Evolutionary conservation across 2,113 vertebrate species (phyloP), one percentile per base, ranked within the genome.

Genomic region (Dendropsophus ebraccatus): DNA sequence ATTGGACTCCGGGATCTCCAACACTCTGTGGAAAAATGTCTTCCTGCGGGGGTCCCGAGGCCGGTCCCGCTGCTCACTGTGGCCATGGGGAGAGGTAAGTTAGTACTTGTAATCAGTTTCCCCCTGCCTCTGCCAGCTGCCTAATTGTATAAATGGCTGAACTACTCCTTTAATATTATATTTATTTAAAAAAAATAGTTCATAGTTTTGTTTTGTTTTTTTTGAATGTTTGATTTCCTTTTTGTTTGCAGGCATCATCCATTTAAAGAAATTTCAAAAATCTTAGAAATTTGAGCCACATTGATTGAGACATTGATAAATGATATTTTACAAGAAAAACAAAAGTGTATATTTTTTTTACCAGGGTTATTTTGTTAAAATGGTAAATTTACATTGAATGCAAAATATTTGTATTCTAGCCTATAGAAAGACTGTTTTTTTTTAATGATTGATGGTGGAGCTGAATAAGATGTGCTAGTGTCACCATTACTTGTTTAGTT

Each of bases 381-480:
- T 45, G 0, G 9, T 74, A 25, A 5, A 1, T 47, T 25, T 11
- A n/a, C n/a, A n/a, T n/a, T n/a, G n/a, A 41, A 45, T 14, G 5
- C 19, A 72, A 45, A 72, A 21, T 35, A 70, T 35, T 77, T 47
- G 4, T 13, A 49, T 50, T 50, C n/a, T 76, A 50, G 25, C 14
- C 5, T 47, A 1, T 4, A 28, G n/a, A 49, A 49, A 25, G 72
- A 23, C 19, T 45, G 5, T n/a, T 74, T 37, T 17, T 47, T 49
- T 28, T n/a, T 17, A 50, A 76, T 76, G 73, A 50, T 30, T 76
- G 73, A 50, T 50, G 73, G 25, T 21, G 12, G 25, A 14, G 7
- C 25, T 52, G 25, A 49, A 54, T 77, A 30, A 21, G 47, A 77
- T 77, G 25, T 77, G 49, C 30, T 50, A 74, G 12, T 74, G 72